These are phyloP conservation scores for Charina bottae DNA, from an alignment of 2,113 vertebrate genomes.

Conservation along the genomic window DNA sequence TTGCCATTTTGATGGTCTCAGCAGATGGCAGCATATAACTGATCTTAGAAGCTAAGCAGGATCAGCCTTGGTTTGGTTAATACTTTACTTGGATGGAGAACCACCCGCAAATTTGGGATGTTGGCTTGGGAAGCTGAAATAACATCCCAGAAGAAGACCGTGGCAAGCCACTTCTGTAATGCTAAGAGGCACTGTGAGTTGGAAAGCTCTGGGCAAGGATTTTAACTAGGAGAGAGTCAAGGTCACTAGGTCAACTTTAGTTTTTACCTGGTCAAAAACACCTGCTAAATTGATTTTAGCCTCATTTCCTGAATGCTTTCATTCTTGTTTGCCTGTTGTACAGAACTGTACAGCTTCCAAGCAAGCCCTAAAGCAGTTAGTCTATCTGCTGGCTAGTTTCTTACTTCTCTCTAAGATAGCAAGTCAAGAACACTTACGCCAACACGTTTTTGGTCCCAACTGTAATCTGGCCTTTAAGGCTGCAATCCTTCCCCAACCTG, in stretches of 20 bases:
- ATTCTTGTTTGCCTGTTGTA: not conserved
- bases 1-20: not conserved
- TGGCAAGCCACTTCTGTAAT: not conserved
- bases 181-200: not conserved
- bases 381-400: not conserved
- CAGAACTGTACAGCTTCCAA: not conserved
- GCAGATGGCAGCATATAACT: not conserved
- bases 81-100: not conserved
- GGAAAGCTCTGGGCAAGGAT: not conserved
- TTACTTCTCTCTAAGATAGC: not conserved
- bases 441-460: not conserved
- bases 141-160: not conserved
- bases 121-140: not conserved
- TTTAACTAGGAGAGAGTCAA: not conserved
- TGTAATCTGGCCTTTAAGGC: no score
- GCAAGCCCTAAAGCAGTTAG: not conserved
- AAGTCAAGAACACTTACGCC: not conserved
- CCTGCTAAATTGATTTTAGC: not conserved
- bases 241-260: not conserved
- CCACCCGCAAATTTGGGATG: not conserved
- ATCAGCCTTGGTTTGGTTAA: not conserved
- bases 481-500: no score
- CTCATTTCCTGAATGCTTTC: not conserved
- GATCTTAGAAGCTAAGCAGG: not conserved
- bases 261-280: not conserved